phyloP scores from a whole-genome alignment of 2,113 vertebrate genomes.

The Hyperoodon ampullatus region DNA sequence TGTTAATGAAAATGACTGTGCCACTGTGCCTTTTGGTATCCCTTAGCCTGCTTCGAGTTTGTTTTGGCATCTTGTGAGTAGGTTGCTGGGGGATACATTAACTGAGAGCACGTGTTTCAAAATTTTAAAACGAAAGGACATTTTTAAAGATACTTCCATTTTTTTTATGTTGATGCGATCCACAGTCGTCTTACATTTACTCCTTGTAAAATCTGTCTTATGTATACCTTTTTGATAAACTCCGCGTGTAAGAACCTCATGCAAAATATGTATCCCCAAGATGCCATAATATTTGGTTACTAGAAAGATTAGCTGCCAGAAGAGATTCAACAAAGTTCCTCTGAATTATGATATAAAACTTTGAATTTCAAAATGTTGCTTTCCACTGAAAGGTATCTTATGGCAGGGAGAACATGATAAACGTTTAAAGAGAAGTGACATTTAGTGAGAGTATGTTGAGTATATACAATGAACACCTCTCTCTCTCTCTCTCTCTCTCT shows the following conservation, averaged over 20 bases:
- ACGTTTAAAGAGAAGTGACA: conserved; percentile 65
- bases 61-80: neutral
- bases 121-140: conserved; percentile 72
- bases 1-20: neutral
- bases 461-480: conserved; percentile 21
- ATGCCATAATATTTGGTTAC: conserved; percentile 81
- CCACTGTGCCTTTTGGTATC: neutral
- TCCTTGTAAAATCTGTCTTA: conserved; percentile 81
- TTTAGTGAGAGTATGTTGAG: neutral
- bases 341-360: conserved; percentile 78
- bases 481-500: conserved; percentile 21
- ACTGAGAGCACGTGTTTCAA: conserved; percentile 47
- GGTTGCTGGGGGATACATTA: neutral
- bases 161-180: conserved; percentile 67
- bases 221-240: conserved; percentile 79
- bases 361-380: conserved; percentile 80
- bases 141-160: conserved; percentile 76
- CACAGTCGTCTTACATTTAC: conserved; percentile 73
- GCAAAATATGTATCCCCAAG: conserved; percentile 77
- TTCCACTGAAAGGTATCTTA: conserved; percentile 56
- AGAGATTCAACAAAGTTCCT: conserved; percentile 78
- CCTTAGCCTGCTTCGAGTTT: neutral
- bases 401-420: conserved; percentile 65
- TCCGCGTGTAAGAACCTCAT: conserved; percentile 71
- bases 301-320: conserved; percentile 81